These are phyloP conservation scores for Mirza zaza DNA, from an alignment of 2,113 vertebrate genomes.

Conservation along the genomic window DNA sequence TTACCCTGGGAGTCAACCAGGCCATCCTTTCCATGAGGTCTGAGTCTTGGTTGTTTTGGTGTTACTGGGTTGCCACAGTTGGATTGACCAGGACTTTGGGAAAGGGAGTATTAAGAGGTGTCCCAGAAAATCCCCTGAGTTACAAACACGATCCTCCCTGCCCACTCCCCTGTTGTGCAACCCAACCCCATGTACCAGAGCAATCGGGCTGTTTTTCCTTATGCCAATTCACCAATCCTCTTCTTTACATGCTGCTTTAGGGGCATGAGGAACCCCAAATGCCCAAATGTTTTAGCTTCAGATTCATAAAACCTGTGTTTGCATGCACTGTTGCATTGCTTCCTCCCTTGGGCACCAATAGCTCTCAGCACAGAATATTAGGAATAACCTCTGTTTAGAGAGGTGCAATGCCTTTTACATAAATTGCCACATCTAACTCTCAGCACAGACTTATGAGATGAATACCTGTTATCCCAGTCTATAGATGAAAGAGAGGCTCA, in stretches of 20 bases:
- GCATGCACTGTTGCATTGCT: neutral
- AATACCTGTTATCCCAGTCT: neutral
- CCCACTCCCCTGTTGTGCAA: accelerated
- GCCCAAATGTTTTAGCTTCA: neutral
- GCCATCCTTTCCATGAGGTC: neutral
- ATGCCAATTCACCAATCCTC: no score
- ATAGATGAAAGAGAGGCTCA: neutral
- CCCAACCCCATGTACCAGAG: neutral
- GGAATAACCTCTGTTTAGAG: neutral
- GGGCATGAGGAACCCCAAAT: neutral
- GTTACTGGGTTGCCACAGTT: neutral
- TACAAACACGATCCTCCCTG: no score
- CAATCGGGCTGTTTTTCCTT: neutral
- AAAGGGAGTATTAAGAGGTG: neutral
- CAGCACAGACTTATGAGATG: neutral
- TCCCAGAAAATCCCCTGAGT: neutral
- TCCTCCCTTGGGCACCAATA: neutral
- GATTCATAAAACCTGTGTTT: neutral
- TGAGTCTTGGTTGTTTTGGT: neutral
- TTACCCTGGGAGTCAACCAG: neutral
- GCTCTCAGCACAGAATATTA: neutral
- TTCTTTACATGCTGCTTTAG: neutral
- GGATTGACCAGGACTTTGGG: neutral
- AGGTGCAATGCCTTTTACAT: neutral
- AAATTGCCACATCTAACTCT: neutral